Base-by-base conservation (phyloP, 2,888 invertebrate species). In the Unio delphinus region DNA sequence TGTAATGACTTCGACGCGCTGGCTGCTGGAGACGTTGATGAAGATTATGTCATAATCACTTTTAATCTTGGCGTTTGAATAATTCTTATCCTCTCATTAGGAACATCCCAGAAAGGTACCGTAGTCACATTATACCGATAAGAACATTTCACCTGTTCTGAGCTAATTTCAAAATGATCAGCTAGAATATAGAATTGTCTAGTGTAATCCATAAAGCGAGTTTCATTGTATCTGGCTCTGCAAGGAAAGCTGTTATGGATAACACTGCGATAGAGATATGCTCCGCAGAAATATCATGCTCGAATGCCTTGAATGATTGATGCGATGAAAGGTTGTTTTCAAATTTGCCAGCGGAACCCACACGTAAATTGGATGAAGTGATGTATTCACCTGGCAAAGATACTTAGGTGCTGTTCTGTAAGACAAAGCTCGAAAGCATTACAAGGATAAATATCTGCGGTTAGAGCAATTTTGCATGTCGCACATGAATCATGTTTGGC, bases 291-390 rank as follows among this genome's bases (percentile, higher is more conserved):
- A 80, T 76, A 55, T 64, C 34, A 17, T 78, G 54, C 23, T 68
- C 17, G 78, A 78, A 68, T 57, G 61, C 58, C 58, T 76, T 57
- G 78, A 78, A 64, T 64, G 72, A 60, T 28, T 79, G n/a, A 64
- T 78, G 17, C 30, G 61, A 59, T 5, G 63, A 68, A 45, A 20
- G 5, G 15, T 7, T 23, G n/a, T 65, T 63, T 18, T 4, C 28
- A 18, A 15, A 7, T 17, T 30, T 66, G 15, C 45, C 58, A 57
- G 63, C 17, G 55, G 58, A 17, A 17, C 5, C 63, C 15, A 34
- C 34, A 34, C 7, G 8, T 34, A 34, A 34, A 34, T 7, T 0
- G 6, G 1, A 54, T 11, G 59, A 55, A 55, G 6, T 61, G 18
- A 8, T 20, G 23, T 55, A 34, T 23, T 57, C 57, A 8, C 1